phyloP scores from a whole-genome alignment of 2,113 vertebrate genomes.

The Cyanistes caeruleus region DNA sequence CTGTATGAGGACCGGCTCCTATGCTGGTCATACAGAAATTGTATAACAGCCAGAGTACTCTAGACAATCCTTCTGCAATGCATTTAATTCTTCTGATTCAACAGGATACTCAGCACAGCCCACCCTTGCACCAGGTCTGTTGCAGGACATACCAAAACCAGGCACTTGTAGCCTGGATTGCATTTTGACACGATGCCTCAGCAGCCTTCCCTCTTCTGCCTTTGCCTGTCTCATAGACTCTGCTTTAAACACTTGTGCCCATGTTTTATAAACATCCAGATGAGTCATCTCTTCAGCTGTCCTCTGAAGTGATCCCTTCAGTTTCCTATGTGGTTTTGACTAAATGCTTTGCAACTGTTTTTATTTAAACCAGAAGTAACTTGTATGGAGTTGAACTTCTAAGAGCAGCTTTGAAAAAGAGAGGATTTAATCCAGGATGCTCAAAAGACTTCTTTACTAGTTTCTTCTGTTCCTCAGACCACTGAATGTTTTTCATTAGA shows the following conservation, averaged over 20 bases:
- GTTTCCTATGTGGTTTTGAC: neutral
- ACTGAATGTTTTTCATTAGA: neutral
- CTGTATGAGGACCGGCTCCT: neutral
- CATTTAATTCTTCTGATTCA: neutral
- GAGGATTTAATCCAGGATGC: neutral
- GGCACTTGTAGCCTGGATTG: neutral
- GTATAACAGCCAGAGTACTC: neutral
- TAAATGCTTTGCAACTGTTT: neutral
- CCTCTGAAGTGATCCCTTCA: neutral
- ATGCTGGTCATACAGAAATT: neutral
- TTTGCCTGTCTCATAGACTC: neutral
- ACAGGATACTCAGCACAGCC: neutral
- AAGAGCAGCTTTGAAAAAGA: neutral
- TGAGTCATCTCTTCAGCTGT: neutral
- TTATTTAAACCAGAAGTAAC: neutral
- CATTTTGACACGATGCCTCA: neutral
- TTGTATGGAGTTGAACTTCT: neutral
- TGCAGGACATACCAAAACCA: neutral
- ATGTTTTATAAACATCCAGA: neutral
- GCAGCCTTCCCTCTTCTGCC: neutral
- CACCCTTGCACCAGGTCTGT: neutral
- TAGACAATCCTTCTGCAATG: neutral
- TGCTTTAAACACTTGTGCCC: neutral
- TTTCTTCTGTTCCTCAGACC: neutral
- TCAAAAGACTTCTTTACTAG: neutral